phyloP scores from a whole-genome alignment of 2,113 vertebrate species.

The Dascyllus trimaculatus region DNA sequence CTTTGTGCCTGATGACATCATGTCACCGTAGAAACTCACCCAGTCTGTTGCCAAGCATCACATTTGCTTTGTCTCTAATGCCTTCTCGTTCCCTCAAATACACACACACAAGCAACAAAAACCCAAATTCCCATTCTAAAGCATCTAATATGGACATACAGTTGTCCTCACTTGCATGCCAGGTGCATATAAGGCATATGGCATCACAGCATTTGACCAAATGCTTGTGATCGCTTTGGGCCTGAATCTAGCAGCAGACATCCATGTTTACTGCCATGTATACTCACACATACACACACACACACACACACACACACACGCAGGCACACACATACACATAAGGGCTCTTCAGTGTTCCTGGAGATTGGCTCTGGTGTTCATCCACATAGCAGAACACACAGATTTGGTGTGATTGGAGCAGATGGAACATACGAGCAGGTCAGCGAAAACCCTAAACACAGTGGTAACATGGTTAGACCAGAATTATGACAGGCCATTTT shows the following conservation, averaged over 20 bases:
- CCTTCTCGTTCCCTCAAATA: too few relatives aligned
- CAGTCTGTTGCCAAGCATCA: too few relatives aligned
- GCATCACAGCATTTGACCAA: slow-evolving; percentile 47
- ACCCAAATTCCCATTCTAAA: background rate
- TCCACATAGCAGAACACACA: slow-evolving; percentile 15
- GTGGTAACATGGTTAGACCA: slow-evolving; percentile 13
- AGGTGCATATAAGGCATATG: slow-evolving; percentile 39
- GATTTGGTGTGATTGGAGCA: slow-evolving; percentile 14
- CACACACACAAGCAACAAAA: background rate
- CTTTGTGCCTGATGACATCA: too few relatives aligned
- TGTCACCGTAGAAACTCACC: too few relatives aligned
- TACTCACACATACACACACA: slow-evolving; percentile 17
- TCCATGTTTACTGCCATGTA: background rate
- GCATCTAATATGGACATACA: background rate
- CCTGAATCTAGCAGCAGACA: slow-evolving; percentile 21
- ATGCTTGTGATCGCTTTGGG: slow-evolving; percentile 32
- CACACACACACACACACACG: background rate
- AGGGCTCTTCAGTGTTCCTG: too few relatives aligned
- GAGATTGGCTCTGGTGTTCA: slow-evolving; percentile 2
- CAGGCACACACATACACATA: too few relatives aligned
- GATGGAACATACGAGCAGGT: slow-evolving; percentile 40
- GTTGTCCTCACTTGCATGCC: background rate
- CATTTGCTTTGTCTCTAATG: too few relatives aligned
- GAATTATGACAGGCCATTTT: slow-evolving; percentile 8
- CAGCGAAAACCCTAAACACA: slow-evolving; percentile 13